Base-by-base conservation (phyloP, 2,797 vertebrate genomes). In the Pseudocheirus occidentalis region DNA sequence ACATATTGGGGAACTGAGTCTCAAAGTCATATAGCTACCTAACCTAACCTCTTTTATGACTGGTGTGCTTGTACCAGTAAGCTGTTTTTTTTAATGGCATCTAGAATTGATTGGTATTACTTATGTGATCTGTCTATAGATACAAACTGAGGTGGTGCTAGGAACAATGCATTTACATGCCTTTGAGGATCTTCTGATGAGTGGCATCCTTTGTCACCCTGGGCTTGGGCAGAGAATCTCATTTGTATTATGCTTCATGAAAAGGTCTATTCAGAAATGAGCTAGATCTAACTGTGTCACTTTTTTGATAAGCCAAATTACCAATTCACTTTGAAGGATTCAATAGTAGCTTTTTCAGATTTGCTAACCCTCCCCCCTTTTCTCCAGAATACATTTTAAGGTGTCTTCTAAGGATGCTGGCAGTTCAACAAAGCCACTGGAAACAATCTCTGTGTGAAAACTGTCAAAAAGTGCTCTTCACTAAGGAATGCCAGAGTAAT, bases 321-420 rank as follows among this genome's bases (percentile, higher is more conserved):
- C 94, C 93, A 97, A 95, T 93, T 94, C 97, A 96, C 92, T 97
- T 97, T 93, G 96, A 81, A 16, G 94, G 96, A 96, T 97, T 94
- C 57, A 95, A 97, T 94, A 98, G 97, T 95, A 97, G 94, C 94
- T 96, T 95, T 95, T 34, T 95, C 90, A 95, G 97, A 97, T 96
- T 96, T 93, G 94, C 94, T 94, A 93, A 96, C 94, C 96, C 97
- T 97, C 95, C 93, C 87, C 87, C 62, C 94, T 40, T 55, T 55
- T 55, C 16, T 55, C 81, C 66, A 95, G 95, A 95, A 96, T 96
- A 96, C 96, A 94, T 96, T 97, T 96, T 94, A 95, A 97, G 97
- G 96, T 97, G 94, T 87, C 57, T 97, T 96, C 97, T 96, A 96
- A 95, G 94, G 95, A 96, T 94, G n/a, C 91, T 93, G 92, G 93